These are phyloP conservation scores for Corythornis leucogaster DNA, from an alignment of 2,797 vertebrate species.

Conservation along the genomic window DNA sequence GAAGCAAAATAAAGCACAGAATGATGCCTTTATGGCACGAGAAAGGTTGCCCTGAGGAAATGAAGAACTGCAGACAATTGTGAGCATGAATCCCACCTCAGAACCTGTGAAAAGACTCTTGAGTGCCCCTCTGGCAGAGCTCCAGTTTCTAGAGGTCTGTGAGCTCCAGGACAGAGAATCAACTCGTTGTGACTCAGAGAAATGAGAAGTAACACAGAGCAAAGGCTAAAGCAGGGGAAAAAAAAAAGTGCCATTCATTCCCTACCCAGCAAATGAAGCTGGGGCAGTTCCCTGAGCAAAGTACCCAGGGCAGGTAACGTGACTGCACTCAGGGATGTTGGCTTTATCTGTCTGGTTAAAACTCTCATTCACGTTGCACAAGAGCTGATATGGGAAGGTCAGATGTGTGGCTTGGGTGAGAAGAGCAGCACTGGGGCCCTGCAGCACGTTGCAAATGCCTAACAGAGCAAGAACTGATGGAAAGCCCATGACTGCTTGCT, in stretches of 20 bases:
- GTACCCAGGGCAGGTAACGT: not conserved
- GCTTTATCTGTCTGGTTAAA: slow-evolving; percentile 1
- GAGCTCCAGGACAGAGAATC: not conserved
- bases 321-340: not conserved
- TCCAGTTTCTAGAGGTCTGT: not conserved
- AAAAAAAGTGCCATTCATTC: not conserved
- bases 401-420: not conserved
- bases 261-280: not conserved
- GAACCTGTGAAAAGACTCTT: not conserved
- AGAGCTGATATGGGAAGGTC: not conserved
- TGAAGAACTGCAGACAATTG: not conserved
- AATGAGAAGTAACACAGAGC: slow-evolving; percentile 15
- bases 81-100: not conserved
- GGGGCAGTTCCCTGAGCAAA: not conserved
- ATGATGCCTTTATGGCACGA: not conserved
- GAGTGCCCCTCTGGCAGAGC: slow-evolving; percentile 21
- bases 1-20: not conserved
- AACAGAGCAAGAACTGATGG: not conserved
- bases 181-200: slow-evolving; percentile 16
- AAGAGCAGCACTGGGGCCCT: not conserved
- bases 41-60: slow-evolving; percentile 15
- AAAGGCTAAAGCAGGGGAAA: not conserved
- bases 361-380: not conserved
- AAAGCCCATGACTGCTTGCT: not conserved
- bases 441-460: not conserved